phyloP scores from a whole-genome alignment of 1,140 invertebrate genomes.

The Drosophila kohkoa region DNA sequence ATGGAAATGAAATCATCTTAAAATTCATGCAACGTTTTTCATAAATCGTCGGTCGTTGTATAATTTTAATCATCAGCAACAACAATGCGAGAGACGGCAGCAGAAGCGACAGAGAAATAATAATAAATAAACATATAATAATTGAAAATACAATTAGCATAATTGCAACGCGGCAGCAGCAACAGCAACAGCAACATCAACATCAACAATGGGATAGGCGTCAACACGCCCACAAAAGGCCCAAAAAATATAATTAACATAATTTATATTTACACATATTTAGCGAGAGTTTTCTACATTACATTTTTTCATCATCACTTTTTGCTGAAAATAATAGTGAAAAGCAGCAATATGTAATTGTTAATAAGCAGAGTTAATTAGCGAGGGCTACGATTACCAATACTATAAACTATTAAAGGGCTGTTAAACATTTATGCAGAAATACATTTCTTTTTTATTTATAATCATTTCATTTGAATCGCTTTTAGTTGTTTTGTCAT shows the following conservation, averaged over 20 bases:
- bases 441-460: neutral
- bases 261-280: constrained; percentile 80
- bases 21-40: constrained; percentile 71
- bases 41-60: constrained; percentile 71
- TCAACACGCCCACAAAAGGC: constrained; percentile 25
- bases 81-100: constrained; percentile 7
- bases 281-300: constrained; percentile 44
- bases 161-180: constrained; percentile 56
- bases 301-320: constrained; percentile 23
- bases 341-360: constrained; percentile 8
- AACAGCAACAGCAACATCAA: constrained; percentile 1
- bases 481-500: constrained; percentile 23
- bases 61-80: constrained; percentile 71
- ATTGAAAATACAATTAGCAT: constrained; percentile 81
- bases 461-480: constrained; percentile 12
- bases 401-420: neutral
- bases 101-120: constrained; percentile 55
- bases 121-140: constrained; percentile 81
- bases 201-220: constrained; percentile 5
- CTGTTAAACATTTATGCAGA: neutral
- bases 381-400: constrained; percentile 14
- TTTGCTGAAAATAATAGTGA: constrained; percentile 6
- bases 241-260: constrained; percentile 70
- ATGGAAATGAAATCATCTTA: constrained; percentile 73
- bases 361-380: constrained; percentile 37